Evolutionary conservation across 1,140 invertebrate species (phyloP), one percentile per base, ranked within the genome.

Genomic region (Musca domestica): DNA sequence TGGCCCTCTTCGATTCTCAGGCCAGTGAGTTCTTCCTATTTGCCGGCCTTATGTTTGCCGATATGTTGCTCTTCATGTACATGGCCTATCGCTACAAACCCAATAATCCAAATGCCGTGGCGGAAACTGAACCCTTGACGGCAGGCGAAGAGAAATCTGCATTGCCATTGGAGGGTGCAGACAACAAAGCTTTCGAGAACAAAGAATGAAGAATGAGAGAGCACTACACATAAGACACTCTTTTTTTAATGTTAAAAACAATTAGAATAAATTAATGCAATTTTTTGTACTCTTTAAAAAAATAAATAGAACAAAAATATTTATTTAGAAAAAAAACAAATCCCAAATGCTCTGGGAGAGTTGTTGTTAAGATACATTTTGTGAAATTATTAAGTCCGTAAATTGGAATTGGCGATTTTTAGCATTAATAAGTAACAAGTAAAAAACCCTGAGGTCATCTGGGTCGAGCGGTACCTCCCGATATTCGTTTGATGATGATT

Each of bases 21-120:
- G 84, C 89, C 22, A 86, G 85, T 25, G 94, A 96, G 79, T 95
- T 96, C 80, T 91, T 95, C 83, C 81, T 98, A 0, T 98, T 95
- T 81, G 91, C 94, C 51, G 89, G 85, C 1, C 82, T 97, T 1
- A 96, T 98, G 94, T 80, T 90, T 52, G 74, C 87, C 0, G 93
- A 94, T 72, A 94, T 95, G 85, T 46, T 92, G 0, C 80, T 96
- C 20, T 96, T 98, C 76, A 87, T 87, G 51, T 76, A 88, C 0
- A 88, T 98, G 87, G 90, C 92, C 1, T 84, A 86, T 66, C 83
- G 83, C 58, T 94, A 93, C 74, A 87, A 88, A 54, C 75, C 79
- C 7, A 77, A 79, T n/a, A 64, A 78, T 67, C 72, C 76, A 22
- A 70, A 70, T 25, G 64, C 69, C 46, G 25, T 1, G 15, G 71